Conservation (phyloP, 2,888 invertebrate species). For the Argynnis bischoffii region DNA sequence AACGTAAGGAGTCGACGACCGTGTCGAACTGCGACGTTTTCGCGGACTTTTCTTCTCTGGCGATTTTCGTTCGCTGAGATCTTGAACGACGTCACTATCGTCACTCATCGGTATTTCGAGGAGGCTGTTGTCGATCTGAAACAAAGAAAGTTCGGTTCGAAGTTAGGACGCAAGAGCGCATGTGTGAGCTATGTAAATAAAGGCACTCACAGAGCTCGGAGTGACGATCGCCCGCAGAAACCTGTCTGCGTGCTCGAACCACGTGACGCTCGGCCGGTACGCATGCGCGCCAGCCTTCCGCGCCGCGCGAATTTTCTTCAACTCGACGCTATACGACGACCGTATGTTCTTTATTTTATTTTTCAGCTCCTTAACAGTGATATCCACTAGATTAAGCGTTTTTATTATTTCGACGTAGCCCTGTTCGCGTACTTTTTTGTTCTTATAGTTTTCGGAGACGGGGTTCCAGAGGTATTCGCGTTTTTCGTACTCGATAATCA, state of each 20-base stretch:
- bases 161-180: slow-evolving; percentile 50
- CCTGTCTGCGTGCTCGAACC: slow-evolving; percentile 82
- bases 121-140: slow-evolving; percentile 74
- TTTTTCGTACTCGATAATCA: slow-evolving; percentile 79
- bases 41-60: slow-evolving; percentile 76
- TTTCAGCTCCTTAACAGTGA: slow-evolving; percentile 78
- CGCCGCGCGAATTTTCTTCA: slow-evolving; percentile 81
- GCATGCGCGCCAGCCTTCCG: slow-evolving; percentile 80
- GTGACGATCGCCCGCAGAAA: slow-evolving; percentile 81
- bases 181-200: slow-evolving; percentile 36
- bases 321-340: slow-evolving; percentile 78
- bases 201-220: slow-evolving; percentile 75
- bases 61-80: slow-evolving; percentile 74
- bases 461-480: slow-evolving; percentile 79
- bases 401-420: slow-evolving; percentile 78
- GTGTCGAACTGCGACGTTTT: slow-evolving; percentile 74
- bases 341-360: slow-evolving; percentile 81
- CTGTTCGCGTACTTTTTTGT: slow-evolving; percentile 78
- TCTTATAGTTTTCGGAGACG: slow-evolving; percentile 78
- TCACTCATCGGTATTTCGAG: slow-evolving; percentile 75
- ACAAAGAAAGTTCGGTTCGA: slow-evolving; percentile 50
- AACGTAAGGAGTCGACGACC: slow-evolving; percentile 75
- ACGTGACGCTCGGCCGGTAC: slow-evolving; percentile 81
- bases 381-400: slow-evolving; percentile 72
- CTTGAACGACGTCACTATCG: slow-evolving; percentile 76